Base-by-base conservation (phyloP, 2,113 vertebrate genomes). In the Nannobrachium achirus region DNA sequence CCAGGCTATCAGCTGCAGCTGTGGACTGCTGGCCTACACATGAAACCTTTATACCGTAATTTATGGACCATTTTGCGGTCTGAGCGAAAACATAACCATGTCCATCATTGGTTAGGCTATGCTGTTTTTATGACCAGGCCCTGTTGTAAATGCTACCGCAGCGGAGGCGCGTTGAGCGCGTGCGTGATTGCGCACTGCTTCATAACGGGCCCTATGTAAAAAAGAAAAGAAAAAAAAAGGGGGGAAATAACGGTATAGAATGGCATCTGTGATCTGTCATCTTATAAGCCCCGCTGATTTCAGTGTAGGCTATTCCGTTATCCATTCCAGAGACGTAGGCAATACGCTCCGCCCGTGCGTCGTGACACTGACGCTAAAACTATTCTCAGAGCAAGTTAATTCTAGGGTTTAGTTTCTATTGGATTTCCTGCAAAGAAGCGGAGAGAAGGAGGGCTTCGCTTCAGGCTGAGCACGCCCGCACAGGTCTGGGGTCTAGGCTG, bases 371-470 rank as follows among this genome's bases (percentile, higher is more conserved):
- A 84, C 75, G 73, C 73, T 49, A 25, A 41, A 63, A 69, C 51
- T 53, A 63, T 51, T 63, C 38, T 63, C 10, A 18, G 59, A 62
- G 58, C 74, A 77, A 81, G 71, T 81, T 62, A 73, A 73, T 75
- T 70, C 70, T 45, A 15, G 58, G 77, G 48, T 81, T 63, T 71
- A 4, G 38, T 46, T 71, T 74, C 53, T 60, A 52, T 75, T 55
- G 61, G 58, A 44, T 79, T 70, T 76, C 51, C 19, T 62, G 16
- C 44, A 33, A 33, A 33, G 25, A 3, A 33, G 25, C n/a, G n/a
- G n/a, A n/a, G 6, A 33, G 86, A 82, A 80, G 83, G 80, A 85
- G 80, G 79, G 66, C 10, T 84, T 55, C 10, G 66, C 10, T 84
- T 55, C 10, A 18, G 16, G 59, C 56, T 50, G 74, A 75, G 63